Conservation (phyloP, 2,888 invertebrate species). For the Abrostola triplasia region DNA sequence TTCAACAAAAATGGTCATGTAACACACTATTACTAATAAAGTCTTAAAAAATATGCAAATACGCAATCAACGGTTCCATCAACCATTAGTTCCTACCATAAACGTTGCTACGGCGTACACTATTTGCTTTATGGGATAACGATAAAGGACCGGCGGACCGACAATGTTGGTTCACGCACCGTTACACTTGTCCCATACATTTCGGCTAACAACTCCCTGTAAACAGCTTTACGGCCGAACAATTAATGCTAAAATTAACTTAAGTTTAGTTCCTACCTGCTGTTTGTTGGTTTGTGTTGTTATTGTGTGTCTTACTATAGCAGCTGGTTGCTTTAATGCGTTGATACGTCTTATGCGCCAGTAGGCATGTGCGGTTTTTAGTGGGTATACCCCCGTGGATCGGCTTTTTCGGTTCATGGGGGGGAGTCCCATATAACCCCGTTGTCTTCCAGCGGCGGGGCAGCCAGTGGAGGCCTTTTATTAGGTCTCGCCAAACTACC, state of each 20-base stretch:
- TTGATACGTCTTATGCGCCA: too few relatives aligned
- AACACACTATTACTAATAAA: not conserved
- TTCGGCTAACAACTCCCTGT: constrained; percentile 43
- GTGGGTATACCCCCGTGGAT: too few relatives aligned
- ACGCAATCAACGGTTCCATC: constrained; percentile 21
- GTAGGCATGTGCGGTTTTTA: too few relatives aligned
- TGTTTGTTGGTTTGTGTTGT: not conserved
- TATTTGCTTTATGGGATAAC: constrained; percentile 60
- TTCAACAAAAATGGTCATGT: too few relatives aligned
- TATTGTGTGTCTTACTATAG: too few relatives aligned
- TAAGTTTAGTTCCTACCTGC: constrained; percentile 26
- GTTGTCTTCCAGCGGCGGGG: too few relatives aligned
- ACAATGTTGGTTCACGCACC: constrained; percentile 58
- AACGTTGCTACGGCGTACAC: constrained; percentile 35
- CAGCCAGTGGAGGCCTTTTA: too few relatives aligned
- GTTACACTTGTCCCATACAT: constrained; percentile 48
- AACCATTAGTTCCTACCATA: constrained; percentile 7
- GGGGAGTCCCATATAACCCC: too few relatives aligned
- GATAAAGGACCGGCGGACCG: constrained; percentile 45
- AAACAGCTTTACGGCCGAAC: constrained; percentile 54
- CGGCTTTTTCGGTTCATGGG: too few relatives aligned
- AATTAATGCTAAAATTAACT: constrained; percentile 53
- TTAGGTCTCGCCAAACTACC: too few relatives aligned
- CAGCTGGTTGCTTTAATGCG: too few relatives aligned
- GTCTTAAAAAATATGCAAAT: constrained; percentile 29